Evolutionary conservation across 1,140 invertebrate species (phyloP).

Genomic region (Drosophila obscura): DNA sequence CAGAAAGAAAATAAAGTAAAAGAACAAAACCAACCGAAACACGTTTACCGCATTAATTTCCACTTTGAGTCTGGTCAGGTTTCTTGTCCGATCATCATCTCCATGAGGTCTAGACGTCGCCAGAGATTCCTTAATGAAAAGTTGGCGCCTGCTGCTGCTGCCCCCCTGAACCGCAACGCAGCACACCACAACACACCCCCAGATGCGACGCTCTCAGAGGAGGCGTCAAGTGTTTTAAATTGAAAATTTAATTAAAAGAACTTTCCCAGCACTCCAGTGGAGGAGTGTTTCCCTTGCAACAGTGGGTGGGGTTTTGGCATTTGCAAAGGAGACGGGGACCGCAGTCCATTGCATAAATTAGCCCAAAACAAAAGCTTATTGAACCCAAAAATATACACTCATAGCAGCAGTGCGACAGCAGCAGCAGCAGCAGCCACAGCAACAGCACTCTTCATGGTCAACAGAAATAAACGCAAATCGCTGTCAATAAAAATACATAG

Average conservation of each 20-base stretch:
- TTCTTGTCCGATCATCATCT: constrained; percentile 36
- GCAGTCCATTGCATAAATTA: constrained; percentile 57
- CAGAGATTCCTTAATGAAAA: constrained; percentile 66
- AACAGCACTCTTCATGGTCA: constrained; percentile 62
- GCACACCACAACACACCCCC: too few relatives aligned
- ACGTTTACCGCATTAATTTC: constrained; percentile 73
- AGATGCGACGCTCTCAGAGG: too few relatives aligned
- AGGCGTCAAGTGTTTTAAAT: constrained; percentile 67
- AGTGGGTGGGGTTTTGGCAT: background rate
- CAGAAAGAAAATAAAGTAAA: too few relatives aligned
- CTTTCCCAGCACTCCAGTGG: constrained; percentile 13
- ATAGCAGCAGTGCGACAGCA: background rate
- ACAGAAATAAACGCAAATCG: constrained; percentile 69
- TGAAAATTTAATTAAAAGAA: constrained; percentile 79
- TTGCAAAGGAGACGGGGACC: constrained; percentile 5
- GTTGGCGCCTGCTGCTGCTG: constrained; percentile 55
- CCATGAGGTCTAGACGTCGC: constrained; percentile 42
- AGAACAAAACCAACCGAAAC: constrained; percentile 30
- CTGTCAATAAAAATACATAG: constrained; percentile 65
- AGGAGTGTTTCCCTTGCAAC: background rate
- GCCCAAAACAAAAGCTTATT: constrained; percentile 70
- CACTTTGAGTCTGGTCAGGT: constrained; percentile 63
- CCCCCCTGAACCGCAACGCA: background rate
- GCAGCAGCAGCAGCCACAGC: constrained; percentile 21
- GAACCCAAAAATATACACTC: constrained; percentile 45